Evolutionary conservation across 2,113 vertebrate species (phyloP).

Genomic region (Psilopogon haemacephalus): DNA sequence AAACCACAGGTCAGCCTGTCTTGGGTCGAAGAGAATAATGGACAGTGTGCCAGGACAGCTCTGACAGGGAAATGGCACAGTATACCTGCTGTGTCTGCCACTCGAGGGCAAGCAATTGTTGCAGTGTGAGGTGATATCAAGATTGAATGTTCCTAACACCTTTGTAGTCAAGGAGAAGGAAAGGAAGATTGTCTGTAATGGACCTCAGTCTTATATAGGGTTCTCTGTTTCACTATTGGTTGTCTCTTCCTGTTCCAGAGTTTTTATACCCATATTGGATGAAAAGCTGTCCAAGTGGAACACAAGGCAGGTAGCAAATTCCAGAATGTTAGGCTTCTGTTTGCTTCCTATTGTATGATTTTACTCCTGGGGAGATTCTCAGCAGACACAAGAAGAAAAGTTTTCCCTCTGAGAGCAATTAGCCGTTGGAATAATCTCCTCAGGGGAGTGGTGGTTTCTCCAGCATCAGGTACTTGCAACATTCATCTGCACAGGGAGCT

Average conservation of each 20-base stretch:
- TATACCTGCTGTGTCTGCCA: too few relatives aligned
- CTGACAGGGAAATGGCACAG: neutral
- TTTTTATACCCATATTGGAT: accelerated
- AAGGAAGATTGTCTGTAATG: neutral
- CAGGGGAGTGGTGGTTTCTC: neutral
- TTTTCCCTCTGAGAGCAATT: neutral
- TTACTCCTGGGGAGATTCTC: neutral
- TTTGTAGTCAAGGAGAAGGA: neutral
- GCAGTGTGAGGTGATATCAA: neutral
- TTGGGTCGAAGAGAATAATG: neutral
- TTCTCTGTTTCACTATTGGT: neutral
- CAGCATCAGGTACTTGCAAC: neutral
- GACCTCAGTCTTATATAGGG: accelerated
- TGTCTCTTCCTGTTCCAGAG: neutral
- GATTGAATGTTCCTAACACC: neutral
- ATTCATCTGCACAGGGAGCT: neutral
- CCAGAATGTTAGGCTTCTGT: neutral
- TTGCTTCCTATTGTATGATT: neutral
- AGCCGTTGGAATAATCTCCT: neutral
- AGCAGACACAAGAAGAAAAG: neutral
- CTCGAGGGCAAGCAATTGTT: neutral
- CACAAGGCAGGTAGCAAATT: neutral
- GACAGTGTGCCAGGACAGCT: neutral
- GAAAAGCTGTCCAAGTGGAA: neutral
- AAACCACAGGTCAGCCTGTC: neutral